Percentiles rank a stretch among this genome's conserved stretches.
Conservation (phyloP, 2,888 invertebrate genomes). For the Urechis unicinctus region DNA sequence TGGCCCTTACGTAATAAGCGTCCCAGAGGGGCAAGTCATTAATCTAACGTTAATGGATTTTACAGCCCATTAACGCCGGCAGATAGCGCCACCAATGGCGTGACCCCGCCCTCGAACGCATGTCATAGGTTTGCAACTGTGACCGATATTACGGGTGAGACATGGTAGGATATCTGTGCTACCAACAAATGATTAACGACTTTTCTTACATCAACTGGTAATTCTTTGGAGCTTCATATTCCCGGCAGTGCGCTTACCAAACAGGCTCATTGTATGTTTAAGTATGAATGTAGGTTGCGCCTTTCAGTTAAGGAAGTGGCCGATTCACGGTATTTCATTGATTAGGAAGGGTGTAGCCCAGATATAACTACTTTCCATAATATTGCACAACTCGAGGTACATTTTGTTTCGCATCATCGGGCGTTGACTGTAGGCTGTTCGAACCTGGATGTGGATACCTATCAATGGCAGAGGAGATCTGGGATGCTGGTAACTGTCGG, state of each 20-base stretch:
- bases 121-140: slow-evolving; percentile 4
- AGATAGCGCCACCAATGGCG: no score
- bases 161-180: slow-evolving; percentile 4
- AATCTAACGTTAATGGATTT: no score
- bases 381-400: no score
- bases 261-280: not conserved
- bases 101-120: not conserved
- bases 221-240: slow-evolving; percentile 1
- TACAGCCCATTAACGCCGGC: slow-evolving; percentile 5
- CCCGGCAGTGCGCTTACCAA: not conserved
- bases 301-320: no score
- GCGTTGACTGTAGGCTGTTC: not conserved
- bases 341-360: no score
- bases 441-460: not conserved
- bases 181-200: not conserved
- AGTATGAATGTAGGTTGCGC: not conserved
- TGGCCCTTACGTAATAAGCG: slow-evolving; percentile 1
- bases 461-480: not conserved
- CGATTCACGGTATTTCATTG: no score
- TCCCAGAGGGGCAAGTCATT: slow-evolving; percentile 4
- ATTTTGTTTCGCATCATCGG: not conserved
- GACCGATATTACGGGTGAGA: slow-evolving; percentile 1
- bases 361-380: no score
- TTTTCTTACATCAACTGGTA: slow-evolving; percentile 1
- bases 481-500: slow-evolving; percentile 1